These are phyloP conservation scores for Neosilurus hyrtlii DNA, from an alignment of 2,797 vertebrate genomes.

Conservation along the genomic window DNA sequence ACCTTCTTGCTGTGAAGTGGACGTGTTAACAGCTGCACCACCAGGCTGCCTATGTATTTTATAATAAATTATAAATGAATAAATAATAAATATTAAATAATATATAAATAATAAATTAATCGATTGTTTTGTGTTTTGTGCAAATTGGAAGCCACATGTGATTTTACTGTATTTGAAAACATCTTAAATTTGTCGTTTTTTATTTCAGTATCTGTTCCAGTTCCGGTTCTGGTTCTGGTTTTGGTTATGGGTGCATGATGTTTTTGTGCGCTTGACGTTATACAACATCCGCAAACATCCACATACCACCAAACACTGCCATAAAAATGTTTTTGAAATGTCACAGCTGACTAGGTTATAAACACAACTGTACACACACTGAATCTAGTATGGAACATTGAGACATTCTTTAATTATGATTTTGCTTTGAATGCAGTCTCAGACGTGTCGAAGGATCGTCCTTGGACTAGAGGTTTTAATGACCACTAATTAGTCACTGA, in stretches of 20 bases:
- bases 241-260: not conserved
- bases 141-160: not conserved
- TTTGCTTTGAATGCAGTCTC: conserved; percentile 38
- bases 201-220: not conserved
- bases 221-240: not conserved
- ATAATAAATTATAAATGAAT: too few relatives aligned
- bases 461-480: conserved; percentile 43
- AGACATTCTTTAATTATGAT: conserved; percentile 33
- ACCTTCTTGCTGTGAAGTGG: too few relatives aligned
- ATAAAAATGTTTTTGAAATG: conserved; percentile 1
- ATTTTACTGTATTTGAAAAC: not conserved
- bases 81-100: too few relatives aligned
- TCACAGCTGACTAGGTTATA: not conserved
- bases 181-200: not conserved
- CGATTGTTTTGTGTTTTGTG: not conserved
- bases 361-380: conserved; percentile 13
- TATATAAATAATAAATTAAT: too few relatives aligned
- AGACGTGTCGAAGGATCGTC: conserved; percentile 22
- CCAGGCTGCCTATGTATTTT: too few relatives aligned
- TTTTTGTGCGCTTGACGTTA: not conserved
- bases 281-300: not conserved
- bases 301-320: not conserved
- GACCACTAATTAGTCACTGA: conserved; percentile 47
- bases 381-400: conserved; percentile 4
- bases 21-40: too few relatives aligned